Evolutionary conservation across 2,113 vertebrate genomes (phyloP), one percentile per base, ranked within the genome.

Genomic region (Noturus placidus): DNA sequence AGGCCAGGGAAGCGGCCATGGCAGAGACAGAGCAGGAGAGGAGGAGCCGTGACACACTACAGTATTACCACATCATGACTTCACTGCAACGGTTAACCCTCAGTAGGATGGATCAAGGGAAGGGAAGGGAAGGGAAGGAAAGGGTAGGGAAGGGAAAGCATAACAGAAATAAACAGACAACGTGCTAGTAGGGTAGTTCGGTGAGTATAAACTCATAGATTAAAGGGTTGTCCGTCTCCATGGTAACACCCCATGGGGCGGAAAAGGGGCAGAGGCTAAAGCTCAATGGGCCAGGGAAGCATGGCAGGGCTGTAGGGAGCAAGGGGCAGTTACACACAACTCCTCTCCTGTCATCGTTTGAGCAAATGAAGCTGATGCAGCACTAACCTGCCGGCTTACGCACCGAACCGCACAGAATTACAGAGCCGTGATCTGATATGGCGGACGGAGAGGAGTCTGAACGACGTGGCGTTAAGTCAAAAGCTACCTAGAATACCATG

Each of bases 191-290:
- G 22, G 46, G 54, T 78, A 78, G 46, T 2, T 79, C 82, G n/a
- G 72, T 38, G 25, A 54, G 10, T 52, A 27, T 67, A 30, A 54
- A 65, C 87, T 83, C 50, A 82, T 77, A 85, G 46, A 82, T 87
- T 79, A 72, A 91, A 96, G 96, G 96, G 97, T 97, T 97, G 97
- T 96, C 96, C 96, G 96, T 97, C 96, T 97, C 97, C 97, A 97
- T 97, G 96, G 96, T 93, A 93, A 94, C 93, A 93, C 92, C 93
- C 96, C 96, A 96, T 97, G 96, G 96, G 94, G 92, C 42, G 42
- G 92, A 83, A 92, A 70, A 84, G 91, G 90, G 92, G 92, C 67
- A 93, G 82, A 63, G 86, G 93, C 94, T 93, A 94, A 82, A 93
- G 93, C 89, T 92, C 88, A 91, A 91, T 88, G 89, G 89, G 93